Percentiles rank a stretch among this genome's conserved stretches.
These are phyloP conservation scores for Eurystomus glaucurus DNA, from an alignment of 2,797 vertebrate genomes.

Conservation along the genomic window DNA sequence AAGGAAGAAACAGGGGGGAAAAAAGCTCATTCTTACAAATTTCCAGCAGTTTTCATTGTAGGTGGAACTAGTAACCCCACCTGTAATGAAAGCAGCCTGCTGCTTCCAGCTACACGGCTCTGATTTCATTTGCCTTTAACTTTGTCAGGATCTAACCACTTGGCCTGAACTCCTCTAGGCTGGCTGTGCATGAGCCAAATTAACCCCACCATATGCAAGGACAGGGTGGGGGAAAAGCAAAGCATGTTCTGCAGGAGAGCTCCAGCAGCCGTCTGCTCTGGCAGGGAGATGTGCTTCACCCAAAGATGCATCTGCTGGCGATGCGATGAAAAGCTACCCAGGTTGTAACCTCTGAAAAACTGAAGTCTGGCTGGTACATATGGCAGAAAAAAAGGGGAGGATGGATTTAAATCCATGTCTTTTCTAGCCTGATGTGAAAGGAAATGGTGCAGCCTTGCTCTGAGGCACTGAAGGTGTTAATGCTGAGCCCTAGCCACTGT, in stretches of 20 bases:
- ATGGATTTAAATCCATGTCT: not conserved
- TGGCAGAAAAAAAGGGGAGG: not conserved
- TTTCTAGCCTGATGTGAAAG: not conserved
- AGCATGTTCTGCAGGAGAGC: not conserved
- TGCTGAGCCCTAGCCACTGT: not conserved
- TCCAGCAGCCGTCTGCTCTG: not conserved
- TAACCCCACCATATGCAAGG: not conserved
- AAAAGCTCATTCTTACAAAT: not conserved
- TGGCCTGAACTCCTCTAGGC: not conserved
- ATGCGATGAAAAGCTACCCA: not conserved
- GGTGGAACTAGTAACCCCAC: not conserved
- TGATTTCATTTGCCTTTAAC: slow-evolving; percentile 19
- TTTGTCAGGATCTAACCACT: not conserved
- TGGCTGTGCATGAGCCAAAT: not conserved
- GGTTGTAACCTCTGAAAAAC: not conserved
- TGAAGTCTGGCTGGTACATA: not conserved
- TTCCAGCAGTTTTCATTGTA: slow-evolving; percentile 4
- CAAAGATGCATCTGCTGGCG: not conserved
- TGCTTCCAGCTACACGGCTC: not conserved
- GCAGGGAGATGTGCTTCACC: not conserved
- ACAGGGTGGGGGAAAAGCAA: not conserved
- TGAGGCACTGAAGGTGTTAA: not conserved
- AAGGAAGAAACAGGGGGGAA: not conserved
- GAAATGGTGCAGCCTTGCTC: not conserved
- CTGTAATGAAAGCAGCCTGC: slow-evolving; percentile 6